A percentile compares a stretch with the other conserved stretches of the same genome.
Conservation (phyloP, 2,113 vertebrate genomes). For the Heptranchias perlo region DNA sequence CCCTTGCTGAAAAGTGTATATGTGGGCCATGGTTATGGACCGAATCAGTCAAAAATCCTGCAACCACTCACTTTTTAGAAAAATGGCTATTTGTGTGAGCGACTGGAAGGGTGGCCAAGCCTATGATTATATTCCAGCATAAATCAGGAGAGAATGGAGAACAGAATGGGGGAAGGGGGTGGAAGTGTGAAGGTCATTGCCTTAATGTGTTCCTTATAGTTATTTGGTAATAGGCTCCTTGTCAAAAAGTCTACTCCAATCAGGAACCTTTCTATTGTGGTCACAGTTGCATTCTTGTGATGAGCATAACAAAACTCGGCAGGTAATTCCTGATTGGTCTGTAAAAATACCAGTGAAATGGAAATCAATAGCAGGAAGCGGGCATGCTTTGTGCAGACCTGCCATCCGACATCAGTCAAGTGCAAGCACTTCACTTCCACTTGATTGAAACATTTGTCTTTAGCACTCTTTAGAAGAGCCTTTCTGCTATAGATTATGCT, state of each 20-base stretch:
- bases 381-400: background rate
- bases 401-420: constrained; percentile 22
- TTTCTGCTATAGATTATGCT: background rate
- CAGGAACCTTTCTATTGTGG: background rate
- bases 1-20: background rate
- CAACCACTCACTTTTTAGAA: background rate
- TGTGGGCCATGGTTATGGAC: background rate
- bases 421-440: constrained; percentile 34
- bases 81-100: background rate
- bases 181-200: background rate
- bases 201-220: background rate
- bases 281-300: background rate
- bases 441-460: constrained; percentile 36
- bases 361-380: constrained; percentile 32
- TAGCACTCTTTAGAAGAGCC: background rate
- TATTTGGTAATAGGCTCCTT: background rate
- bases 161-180: background rate
- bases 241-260: no score
- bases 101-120: background rate
- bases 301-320: background rate
- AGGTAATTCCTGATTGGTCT: constrained; percentile 27
- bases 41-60: background rate
- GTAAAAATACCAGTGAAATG: constrained; percentile 7
- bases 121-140: background rate
- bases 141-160: background rate